These are phyloP conservation scores for Chelonoidis abingdonii DNA, from an alignment of 2,113 vertebrate species.

Conservation along the genomic window DNA sequence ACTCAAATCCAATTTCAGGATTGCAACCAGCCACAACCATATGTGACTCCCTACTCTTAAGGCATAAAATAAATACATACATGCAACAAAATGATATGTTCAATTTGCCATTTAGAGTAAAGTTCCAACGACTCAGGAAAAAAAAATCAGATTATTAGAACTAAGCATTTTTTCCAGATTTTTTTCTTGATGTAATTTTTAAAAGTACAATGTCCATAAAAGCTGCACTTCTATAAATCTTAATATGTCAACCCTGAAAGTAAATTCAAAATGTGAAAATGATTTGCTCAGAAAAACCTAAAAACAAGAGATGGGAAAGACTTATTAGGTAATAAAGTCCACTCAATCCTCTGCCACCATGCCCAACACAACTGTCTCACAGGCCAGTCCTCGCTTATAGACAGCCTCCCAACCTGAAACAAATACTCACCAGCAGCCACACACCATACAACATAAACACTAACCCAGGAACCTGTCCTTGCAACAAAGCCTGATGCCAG, in stretches of 20 bases:
- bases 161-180: not conserved
- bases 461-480: no score
- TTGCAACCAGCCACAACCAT: not conserved
- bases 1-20: slow-evolving; percentile 8
- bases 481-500: no score
- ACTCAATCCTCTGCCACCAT: not conserved
- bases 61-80: not conserved
- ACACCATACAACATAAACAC: no score
- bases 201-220: not conserved
- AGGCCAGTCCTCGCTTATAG: no score
- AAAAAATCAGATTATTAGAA: not conserved
- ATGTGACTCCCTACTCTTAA: not conserved
- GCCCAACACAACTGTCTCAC: not conserved
- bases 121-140: not conserved
- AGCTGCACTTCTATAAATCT: accelerated
- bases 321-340: not conserved
- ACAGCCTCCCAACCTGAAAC: no score
- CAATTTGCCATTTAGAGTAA: not conserved
- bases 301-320: not conserved
- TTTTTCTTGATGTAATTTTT: not conserved
- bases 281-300: not conserved
- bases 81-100: not conserved
- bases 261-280: not conserved
- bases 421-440: no score
- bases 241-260: not conserved